Evolutionary conservation across 2,113 vertebrate species (phyloP).

Genomic region (Cryptotis parvus): DNA sequence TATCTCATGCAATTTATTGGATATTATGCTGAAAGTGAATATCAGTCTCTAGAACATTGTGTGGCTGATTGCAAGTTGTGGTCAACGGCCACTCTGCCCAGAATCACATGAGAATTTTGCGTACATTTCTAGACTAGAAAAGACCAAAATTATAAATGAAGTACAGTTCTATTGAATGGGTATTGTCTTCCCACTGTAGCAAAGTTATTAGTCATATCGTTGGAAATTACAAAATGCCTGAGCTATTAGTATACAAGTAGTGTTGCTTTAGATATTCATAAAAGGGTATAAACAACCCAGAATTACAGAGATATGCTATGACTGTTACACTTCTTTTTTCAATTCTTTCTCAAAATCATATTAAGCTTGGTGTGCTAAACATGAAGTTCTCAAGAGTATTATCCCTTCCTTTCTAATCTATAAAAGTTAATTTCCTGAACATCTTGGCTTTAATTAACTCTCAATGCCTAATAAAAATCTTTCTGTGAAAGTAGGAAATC

Average conservation of each 20-base stretch:
- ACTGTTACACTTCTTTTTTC: not conserved
- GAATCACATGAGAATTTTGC: not conserved
- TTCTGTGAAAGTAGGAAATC: slow-evolving; percentile 40
- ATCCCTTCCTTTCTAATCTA: slow-evolving; percentile 42
- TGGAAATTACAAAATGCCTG: not conserved
- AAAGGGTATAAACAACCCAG: not conserved
- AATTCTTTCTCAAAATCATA: slow-evolving; percentile 54
- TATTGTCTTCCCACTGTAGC: not conserved
- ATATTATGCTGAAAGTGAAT: not conserved
- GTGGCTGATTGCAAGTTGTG: not conserved
- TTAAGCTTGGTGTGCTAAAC: slow-evolving; percentile 23
- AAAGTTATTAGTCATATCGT: not conserved
- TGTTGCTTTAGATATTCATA: not conserved
- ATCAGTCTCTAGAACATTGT: not conserved
- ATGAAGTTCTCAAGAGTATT: not conserved
- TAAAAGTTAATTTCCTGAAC: slow-evolving; percentile 65
- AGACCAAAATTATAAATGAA: not conserved
- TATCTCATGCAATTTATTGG: not conserved
- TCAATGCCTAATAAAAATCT: slow-evolving; percentile 35
- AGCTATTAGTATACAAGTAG: not conserved
- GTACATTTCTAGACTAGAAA: not conserved
- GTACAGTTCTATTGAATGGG: not conserved
- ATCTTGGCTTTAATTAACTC: slow-evolving; percentile 71
- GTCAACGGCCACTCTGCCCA: not conserved
- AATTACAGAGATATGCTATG: not conserved